A percentile compares a stretch with the other conserved stretches of the same genome.
Conservation (phyloP, 2,113 vertebrate genomes). For the Carassius gibelio region DNA sequence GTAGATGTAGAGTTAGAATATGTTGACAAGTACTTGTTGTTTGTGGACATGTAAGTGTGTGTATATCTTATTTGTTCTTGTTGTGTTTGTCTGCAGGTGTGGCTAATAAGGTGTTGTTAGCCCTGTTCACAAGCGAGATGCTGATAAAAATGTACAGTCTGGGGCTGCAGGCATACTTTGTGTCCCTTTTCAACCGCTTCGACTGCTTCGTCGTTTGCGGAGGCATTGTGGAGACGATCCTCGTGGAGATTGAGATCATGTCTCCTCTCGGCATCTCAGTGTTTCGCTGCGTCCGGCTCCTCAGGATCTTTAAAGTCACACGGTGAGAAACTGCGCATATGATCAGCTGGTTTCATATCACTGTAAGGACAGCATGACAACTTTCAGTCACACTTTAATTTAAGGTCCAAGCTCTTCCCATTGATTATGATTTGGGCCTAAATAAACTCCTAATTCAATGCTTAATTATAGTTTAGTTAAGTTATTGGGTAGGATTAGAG, state of each 20-base stretch:
- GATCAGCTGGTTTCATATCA: background rate
- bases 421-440: too few relatives aligned
- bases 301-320: constrained; percentile 98
- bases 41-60: background rate
- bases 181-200: constrained; percentile 98
- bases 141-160: constrained; percentile 99
- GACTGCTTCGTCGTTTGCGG: constrained; percentile 99
- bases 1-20: too few relatives aligned
- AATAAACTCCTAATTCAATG: too few relatives aligned
- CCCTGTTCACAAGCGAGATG: constrained; percentile 98
- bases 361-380: background rate
- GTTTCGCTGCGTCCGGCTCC: constrained; percentile 94
- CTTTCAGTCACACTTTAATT: too few relatives aligned
- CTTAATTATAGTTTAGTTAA: too few relatives aligned
- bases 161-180: constrained; percentile 96
- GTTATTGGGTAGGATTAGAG: too few relatives aligned
- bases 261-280: constrained; percentile 97
- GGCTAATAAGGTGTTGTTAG: constrained; percentile 96
- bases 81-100: constrained; percentile 76
- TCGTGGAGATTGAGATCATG: constrained; percentile 97
- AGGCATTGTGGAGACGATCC: constrained; percentile 93
- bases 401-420: too few relatives aligned
- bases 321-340: constrained; percentile 78
- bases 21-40: too few relatives aligned
- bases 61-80: background rate